A percentile compares a stretch with the other conserved stretches of the same genome.
These are phyloP conservation scores for Brachyptera risi DNA, from an alignment of 2,888 invertebrate genomes.

Conservation along the genomic window DNA sequence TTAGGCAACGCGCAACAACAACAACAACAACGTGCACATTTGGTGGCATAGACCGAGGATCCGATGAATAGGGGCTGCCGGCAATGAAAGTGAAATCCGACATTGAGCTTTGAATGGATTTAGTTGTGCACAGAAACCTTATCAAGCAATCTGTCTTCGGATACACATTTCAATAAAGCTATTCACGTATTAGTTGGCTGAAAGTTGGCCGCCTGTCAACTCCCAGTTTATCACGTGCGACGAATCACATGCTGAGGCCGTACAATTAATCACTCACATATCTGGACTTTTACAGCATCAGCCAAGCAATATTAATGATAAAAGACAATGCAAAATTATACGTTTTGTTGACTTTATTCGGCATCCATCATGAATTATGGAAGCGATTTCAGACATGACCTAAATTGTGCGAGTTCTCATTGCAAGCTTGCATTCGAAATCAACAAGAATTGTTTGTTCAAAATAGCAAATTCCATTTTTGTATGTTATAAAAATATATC, in stretches of 20 bases:
- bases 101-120: too few species aligned
- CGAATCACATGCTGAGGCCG: not conserved
- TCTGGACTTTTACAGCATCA: not conserved
- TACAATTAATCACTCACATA: not conserved
- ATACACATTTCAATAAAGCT: not conserved
- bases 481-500: too few species aligned
- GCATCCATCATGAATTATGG: not conserved
- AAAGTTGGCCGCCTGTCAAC: not conserved
- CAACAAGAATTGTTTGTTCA: too few species aligned
- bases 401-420: not conserved
- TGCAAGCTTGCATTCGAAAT: not conserved
- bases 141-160: too few species aligned
- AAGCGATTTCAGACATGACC: not conserved
- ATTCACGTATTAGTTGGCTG: not conserved
- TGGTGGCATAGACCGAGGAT: too few species aligned
- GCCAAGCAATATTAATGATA: not conserved
- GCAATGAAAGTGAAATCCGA: too few species aligned
- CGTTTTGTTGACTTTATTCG: not conserved
- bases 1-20: too few species aligned
- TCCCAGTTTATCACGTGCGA: not conserved
- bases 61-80: too few species aligned
- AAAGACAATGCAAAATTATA: constrained; percentile 8
- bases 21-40: too few species aligned
- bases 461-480: too few species aligned
- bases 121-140: too few species aligned